Percentiles rank a stretch among this genome's conserved stretches.
phyloP scores from a whole-genome alignment of 2,113 vertebrate species.

The Microtus ochrogaster region DNA sequence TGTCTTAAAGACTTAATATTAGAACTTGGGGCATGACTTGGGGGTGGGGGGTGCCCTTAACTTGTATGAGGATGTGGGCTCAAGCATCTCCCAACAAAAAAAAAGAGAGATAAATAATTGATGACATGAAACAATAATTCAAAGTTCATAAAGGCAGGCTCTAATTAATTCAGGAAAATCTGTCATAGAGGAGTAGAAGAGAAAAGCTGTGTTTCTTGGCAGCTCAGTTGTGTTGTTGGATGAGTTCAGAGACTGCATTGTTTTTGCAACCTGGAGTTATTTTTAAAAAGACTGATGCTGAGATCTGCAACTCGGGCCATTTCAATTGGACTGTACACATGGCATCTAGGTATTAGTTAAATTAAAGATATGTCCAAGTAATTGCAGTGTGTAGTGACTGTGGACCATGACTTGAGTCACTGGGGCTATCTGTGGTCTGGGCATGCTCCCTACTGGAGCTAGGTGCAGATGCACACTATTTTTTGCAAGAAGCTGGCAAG shows the following conservation, averaged over 20 bases:
- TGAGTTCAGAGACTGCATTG: not conserved
- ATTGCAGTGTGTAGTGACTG: not conserved
- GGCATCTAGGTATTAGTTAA: not conserved
- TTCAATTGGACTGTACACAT: not conserved
- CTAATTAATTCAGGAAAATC: not conserved
- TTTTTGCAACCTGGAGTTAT: not conserved
- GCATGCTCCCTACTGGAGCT: not conserved
- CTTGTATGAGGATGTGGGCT: not conserved
- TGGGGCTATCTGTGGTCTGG: not conserved
- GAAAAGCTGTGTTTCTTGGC: not conserved
- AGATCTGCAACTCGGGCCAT: not conserved
- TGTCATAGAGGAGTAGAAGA: not conserved
- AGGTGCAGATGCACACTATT: not conserved
- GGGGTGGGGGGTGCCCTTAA: not conserved
- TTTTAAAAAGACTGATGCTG: not conserved
- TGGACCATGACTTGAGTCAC: not conserved
- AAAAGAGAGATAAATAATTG: not conserved
- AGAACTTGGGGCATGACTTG: not conserved
- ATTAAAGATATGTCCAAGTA: not conserved
- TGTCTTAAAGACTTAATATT: not conserved
- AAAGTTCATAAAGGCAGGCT: not conserved
- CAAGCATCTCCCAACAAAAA: not conserved
- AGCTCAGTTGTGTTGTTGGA: not conserved
- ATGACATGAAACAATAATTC: not conserved
- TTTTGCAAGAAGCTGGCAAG: constrained; percentile 67